These are phyloP conservation scores for Nannospalax galili DNA, from an alignment of 2,113 vertebrate species.

Conservation along the genomic window DNA sequence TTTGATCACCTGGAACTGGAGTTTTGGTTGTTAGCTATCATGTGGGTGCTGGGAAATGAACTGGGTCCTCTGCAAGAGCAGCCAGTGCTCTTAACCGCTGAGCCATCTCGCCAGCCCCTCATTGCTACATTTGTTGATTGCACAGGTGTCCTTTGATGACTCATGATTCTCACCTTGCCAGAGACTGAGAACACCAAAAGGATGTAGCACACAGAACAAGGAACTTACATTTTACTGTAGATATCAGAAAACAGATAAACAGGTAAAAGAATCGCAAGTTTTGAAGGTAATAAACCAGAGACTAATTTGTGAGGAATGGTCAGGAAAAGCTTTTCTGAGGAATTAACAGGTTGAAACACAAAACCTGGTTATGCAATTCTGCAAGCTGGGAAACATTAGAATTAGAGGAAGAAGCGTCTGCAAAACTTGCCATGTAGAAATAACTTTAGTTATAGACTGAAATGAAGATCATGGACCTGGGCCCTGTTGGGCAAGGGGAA, in stretches of 20 bases:
- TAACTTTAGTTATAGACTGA: background rate
- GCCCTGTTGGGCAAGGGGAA: background rate
- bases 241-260: background rate
- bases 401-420: background rate
- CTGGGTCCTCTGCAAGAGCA: too few species aligned
- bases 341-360: background rate
- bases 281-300: background rate
- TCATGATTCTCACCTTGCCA: background rate
- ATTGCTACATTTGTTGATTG: background rate
- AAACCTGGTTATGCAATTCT: background rate
- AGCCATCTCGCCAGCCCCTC: background rate
- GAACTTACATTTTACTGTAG: background rate
- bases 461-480: background rate
- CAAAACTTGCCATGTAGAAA: background rate
- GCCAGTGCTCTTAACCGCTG: too few species aligned
- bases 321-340: background rate
- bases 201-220: background rate
- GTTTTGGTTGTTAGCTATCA: too few species aligned
- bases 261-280: background rate
- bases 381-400: background rate
- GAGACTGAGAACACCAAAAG: background rate
- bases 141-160: slow-evolving; percentile 12
- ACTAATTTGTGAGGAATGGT: background rate
- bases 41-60: too few species aligned
- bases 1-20: too few species aligned